phyloP scores from a whole-genome alignment of 2,113 vertebrate species.

The Charina bottae region DNA sequence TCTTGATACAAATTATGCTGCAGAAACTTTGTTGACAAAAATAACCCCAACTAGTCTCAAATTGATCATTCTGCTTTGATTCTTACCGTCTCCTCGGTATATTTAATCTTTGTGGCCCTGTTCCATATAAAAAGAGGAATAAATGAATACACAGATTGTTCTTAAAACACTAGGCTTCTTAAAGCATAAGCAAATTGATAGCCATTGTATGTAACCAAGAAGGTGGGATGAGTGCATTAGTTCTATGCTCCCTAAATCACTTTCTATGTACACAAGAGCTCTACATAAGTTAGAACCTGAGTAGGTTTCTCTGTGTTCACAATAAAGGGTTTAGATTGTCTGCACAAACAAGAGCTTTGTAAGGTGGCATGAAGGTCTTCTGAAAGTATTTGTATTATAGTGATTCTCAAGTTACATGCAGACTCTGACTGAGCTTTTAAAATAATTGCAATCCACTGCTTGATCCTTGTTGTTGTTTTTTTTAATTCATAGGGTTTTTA shows the following conservation, averaged over 20 bases:
- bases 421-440: fast-evolving
- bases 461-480: slow-evolving; percentile 21
- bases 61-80: not conserved
- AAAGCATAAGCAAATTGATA: not conserved
- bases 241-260: not conserved
- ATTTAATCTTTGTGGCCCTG: not conserved
- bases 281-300: not conserved
- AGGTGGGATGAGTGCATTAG: not conserved
- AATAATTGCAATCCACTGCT: not conserved
- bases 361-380: not conserved
- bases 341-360: not conserved
- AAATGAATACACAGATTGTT: not conserved
- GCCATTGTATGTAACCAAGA: not conserved
- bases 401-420: not conserved
- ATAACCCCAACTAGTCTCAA: not conserved
- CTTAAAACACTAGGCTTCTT: not conserved
- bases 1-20: not conserved
- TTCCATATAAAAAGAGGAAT: not conserved
- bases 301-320: not conserved
- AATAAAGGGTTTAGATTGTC: not conserved
- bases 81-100: not conserved
- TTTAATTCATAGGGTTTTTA: slow-evolving; percentile 66
- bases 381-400: not conserved
- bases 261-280: not conserved
- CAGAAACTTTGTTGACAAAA: not conserved